These are phyloP conservation scores for Popillia japonica DNA, from an alignment of 1,140 invertebrate species.

Conservation along the genomic window DNA sequence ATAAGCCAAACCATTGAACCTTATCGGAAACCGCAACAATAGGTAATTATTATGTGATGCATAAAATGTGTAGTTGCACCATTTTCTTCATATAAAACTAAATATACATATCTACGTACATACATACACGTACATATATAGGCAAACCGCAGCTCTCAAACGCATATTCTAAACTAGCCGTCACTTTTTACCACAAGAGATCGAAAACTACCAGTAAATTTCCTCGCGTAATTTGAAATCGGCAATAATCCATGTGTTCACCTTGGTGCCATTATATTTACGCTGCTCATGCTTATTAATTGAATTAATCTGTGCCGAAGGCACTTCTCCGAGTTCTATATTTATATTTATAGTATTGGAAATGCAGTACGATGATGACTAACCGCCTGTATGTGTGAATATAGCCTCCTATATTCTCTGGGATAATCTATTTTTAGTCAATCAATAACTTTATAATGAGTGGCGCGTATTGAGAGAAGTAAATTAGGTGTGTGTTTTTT, in stretches of 20 bases:
- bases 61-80: too few species aligned
- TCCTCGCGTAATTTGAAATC: too few species aligned
- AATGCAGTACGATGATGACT: neutral
- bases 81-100: too few species aligned
- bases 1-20: too few species aligned
- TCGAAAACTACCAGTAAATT: too few species aligned
- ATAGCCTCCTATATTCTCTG: neutral
- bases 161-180: too few species aligned
- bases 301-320: neutral
- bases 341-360: slow-evolving; percentile 9
- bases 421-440: slow-evolving; percentile 1
- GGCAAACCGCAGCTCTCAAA: too few species aligned
- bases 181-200: too few species aligned
- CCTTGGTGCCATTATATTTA: neutral
- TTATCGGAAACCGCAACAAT: too few species aligned
- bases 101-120: too few species aligned
- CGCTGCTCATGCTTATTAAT: neutral
- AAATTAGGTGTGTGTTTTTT: neutral
- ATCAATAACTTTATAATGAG: slow-evolving; percentile 19
- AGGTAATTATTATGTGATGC: too few species aligned
- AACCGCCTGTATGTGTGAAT: neutral
- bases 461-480: neutral
- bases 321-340: slow-evolving; percentile 17
- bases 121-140: too few species aligned
- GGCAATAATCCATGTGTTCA: neutral